phyloP scores from a whole-genome alignment of 2,888 invertebrate species.

The Mythimna vitellina region DNA sequence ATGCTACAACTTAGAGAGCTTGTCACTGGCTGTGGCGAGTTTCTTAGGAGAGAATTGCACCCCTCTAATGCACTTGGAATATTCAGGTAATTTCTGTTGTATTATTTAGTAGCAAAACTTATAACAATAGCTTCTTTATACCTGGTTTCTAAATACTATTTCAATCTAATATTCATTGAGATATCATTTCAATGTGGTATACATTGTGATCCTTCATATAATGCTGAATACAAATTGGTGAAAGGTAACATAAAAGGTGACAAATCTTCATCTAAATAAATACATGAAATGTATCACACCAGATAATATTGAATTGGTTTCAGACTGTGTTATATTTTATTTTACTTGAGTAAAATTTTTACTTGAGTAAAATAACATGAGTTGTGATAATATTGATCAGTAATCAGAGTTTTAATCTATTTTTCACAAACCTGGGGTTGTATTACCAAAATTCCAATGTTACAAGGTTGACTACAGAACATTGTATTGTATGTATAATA shows the following conservation, averaged over 20 bases:
- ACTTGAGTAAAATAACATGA: too few species aligned
- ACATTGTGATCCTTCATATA: not conserved
- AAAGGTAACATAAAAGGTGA: not conserved
- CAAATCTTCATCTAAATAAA: not conserved
- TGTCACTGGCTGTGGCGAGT: constrained; percentile 95
- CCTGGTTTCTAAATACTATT: constrained; percentile 2
- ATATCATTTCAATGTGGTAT: not conserved
- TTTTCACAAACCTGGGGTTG: too few species aligned
- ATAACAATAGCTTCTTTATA: not conserved
- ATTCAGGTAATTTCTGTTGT: constrained; percentile 90
- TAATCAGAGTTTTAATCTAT: too few species aligned
- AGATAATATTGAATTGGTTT: not conserved
- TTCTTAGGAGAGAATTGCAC: constrained; percentile 95
- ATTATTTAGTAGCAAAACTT: too few species aligned
- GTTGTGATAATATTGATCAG: too few species aligned
- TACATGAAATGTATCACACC: not conserved
- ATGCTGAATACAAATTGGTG: not conserved
- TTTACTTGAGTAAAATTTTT: not conserved
- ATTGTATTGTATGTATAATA: too few species aligned
- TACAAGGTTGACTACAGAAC: too few species aligned
- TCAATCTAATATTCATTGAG: not conserved
- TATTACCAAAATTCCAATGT: too few species aligned
- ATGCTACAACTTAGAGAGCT: constrained; percentile 96
- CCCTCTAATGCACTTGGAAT: constrained; percentile 97
- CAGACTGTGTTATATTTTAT: not conserved